Evolutionary conservation across 1,140 invertebrate genomes (phyloP).

Genomic region (Drosophila sp.): DNA sequence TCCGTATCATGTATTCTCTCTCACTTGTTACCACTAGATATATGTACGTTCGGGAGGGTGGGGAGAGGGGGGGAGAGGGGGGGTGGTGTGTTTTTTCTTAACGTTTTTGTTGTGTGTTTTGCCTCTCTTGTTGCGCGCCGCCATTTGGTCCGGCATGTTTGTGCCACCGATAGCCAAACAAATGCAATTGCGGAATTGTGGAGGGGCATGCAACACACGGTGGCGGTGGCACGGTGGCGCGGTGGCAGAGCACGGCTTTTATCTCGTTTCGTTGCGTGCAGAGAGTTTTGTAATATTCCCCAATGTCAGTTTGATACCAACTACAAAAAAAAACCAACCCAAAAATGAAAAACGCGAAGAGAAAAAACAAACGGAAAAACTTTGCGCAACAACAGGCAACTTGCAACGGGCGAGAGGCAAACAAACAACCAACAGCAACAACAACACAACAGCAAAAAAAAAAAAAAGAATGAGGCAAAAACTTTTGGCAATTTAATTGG

Average conservation of each 20-base stretch:
- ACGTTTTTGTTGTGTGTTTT: conserved; percentile 23
- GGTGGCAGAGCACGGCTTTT: conserved; percentile 32
- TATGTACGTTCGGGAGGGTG: neutral
- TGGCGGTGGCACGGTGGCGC: neutral
- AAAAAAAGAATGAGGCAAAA: conserved; percentile 1
- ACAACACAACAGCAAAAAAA: conserved; percentile 2
- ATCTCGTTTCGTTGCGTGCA: conserved; percentile 48
- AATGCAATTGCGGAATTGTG: conserved; percentile 53
- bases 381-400: conserved; percentile 34
- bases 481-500: conserved; percentile 71
- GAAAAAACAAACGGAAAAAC: conserved; percentile 32
- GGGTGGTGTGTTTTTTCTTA: neutral
- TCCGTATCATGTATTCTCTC: conserved; percentile 9
- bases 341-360: neutral
- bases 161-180: conserved; percentile 69
- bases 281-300: conserved; percentile 76
- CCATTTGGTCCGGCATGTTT: conserved; percentile 39
- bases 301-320: conserved; percentile 70
- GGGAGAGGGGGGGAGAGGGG: too few species aligned
- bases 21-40: conserved; percentile 10
- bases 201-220: neutral
- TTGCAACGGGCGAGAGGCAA: conserved; percentile 10
- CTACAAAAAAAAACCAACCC: conserved; percentile 21
- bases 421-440: conserved; percentile 19
- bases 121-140: conserved; percentile 22